Base-by-base conservation (phyloP, 2,797 vertebrate genomes). In the Pseudotriccus pelzelni region DNA sequence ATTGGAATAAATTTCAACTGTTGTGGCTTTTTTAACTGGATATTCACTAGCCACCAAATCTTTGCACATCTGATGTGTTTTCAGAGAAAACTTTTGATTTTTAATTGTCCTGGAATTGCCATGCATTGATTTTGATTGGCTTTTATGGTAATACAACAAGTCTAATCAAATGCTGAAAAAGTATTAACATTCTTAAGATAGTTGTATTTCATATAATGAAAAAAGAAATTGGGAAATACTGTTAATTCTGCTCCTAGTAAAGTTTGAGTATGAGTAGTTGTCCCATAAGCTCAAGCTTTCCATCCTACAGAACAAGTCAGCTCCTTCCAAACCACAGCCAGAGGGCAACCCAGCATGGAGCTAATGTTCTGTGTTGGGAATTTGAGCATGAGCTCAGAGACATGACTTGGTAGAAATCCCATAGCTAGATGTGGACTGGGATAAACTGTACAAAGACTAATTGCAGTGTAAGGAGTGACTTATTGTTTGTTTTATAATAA, bases 231-330 rank as follows among this genome's bases (percentile, higher is more conserved):
- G 7, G 32, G 55, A 84, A 73, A 34, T 28, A 18, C 8, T 50
- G 14, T 24, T 82, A 68, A 64, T 72, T 73, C 22, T 72, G 5
- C 9, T 74, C 50, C 50, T 76, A 23, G 8, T 46, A 43, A 20
- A 50, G 6, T 59, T 13, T 58, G 41, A 32, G 6, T 15, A 55
- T 13, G 27, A 43, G 15, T 2, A 50, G 13, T 15, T 64, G 13
- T 46, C 12, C 6, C 41, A 22, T 5, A 50, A 69, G 22, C 18
- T 60, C 6, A 64, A 24, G 11, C 66, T 76, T 84, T 50, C 37
- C n/a, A 34, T n/a, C 8, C n/a, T 39, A 24, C 3, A 49, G 16
- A 73, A 49, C 25, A 15, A 46, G 17, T 52, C 0, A 0, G 2
- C 14, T 84, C 37, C 32, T 90, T 84, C 53, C 34, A 81, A 84